Evolutionary conservation across 2,888 invertebrate species (phyloP).

Genomic region (Aplocera efformata): DNA sequence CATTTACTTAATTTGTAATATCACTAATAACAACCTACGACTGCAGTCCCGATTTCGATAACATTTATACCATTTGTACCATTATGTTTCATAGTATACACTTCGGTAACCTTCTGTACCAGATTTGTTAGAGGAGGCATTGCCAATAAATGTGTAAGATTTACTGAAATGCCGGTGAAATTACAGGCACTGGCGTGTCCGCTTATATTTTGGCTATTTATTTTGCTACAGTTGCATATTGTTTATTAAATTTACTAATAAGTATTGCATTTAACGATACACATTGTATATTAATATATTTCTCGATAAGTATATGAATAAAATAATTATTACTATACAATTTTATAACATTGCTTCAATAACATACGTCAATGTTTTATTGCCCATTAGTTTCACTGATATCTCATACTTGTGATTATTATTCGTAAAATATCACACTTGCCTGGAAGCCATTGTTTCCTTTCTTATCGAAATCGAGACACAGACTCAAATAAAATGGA

Average conservation of each 20-base stretch:
- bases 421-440: conserved; percentile 10
- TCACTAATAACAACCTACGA: conserved; percentile 79
- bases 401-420: too few species aligned
- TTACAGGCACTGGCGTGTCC: too few species aligned
- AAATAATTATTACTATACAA: too few species aligned
- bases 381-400: too few species aligned
- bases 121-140: neutral
- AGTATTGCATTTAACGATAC: too few species aligned
- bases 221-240: too few species aligned
- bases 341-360: conserved; percentile 3
- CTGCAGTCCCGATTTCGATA: conserved; percentile 64
- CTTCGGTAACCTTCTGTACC: neutral
- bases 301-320: too few species aligned
- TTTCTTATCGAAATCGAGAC: conserved; percentile 56
- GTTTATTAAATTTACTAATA: too few species aligned
- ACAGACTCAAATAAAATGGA: conserved; percentile 63
- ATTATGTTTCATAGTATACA: conserved; percentile 5
- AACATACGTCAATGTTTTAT: too few species aligned
- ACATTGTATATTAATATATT: too few species aligned
- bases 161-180: too few species aligned
- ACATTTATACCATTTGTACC: conserved; percentile 22
- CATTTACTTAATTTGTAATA: conserved; percentile 72
- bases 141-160: too few species aligned
- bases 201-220: neutral
- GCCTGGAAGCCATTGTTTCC: conserved; percentile 4